A percentile compares a stretch with the other conserved stretches of the same genome.
phyloP scores from a whole-genome alignment of 2,888 invertebrate species.

The Caenorhabditis imperialis region DNA sequence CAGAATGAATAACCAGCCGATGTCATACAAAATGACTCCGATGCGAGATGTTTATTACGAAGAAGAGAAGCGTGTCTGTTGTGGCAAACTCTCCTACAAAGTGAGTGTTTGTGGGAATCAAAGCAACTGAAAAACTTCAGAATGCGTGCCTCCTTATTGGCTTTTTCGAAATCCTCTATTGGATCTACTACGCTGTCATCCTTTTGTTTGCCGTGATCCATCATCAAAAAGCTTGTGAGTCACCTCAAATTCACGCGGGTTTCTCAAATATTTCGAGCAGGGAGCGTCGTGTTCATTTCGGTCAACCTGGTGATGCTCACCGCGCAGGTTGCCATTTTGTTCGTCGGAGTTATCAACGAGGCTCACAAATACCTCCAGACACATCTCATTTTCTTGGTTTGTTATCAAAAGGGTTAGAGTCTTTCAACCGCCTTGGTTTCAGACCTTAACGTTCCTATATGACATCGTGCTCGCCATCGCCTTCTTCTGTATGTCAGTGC shows the following conservation, averaged over 20 bases:
- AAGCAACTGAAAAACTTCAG: no score
- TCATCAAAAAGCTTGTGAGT: constrained; percentile 60
- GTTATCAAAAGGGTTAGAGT: no score
- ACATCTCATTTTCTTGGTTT: constrained; percentile 59
- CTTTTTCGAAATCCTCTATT: constrained; percentile 57
- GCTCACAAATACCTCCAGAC: constrained; percentile 54
- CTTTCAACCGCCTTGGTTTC: constrained; percentile 17
- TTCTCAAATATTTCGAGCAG: no score
- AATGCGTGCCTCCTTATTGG: constrained; percentile 55
- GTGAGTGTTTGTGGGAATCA: no score
- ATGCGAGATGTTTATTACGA: constrained; percentile 54
- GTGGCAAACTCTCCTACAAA: constrained; percentile 52
- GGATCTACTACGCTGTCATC: constrained; percentile 58
- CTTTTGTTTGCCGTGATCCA: constrained; percentile 59
- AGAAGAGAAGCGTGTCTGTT: constrained; percentile 52
- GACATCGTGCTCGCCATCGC: constrained; percentile 52
- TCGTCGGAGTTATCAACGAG: constrained; percentile 51
- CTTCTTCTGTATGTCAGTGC: constrained; percentile 55
- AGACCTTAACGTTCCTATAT: constrained; percentile 58
- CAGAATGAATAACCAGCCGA: constrained; percentile 49
- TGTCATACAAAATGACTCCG: constrained; percentile 48
- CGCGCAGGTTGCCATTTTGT: constrained; percentile 54
- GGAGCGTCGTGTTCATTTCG: constrained; percentile 59
- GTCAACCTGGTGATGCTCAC: constrained; percentile 61
- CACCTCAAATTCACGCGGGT: no score